A percentile compares a stretch with the other conserved stretches of the same genome.
phyloP scores from a whole-genome alignment of 2,888 invertebrate species.

The Silvanus unidentatus region DNA sequence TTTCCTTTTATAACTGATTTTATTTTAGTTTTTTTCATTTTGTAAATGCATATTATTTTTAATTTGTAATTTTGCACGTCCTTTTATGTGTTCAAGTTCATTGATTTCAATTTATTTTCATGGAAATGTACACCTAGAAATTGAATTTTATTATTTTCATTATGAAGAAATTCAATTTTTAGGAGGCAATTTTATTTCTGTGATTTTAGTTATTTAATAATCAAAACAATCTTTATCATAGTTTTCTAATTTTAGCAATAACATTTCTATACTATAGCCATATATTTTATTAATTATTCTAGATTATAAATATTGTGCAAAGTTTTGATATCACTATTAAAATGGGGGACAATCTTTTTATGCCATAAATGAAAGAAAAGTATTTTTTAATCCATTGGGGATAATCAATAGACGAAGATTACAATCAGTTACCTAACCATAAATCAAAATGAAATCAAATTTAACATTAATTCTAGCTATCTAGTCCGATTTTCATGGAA shows the following conservation, averaged over 20 bases:
- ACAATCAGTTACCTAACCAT: too few species aligned
- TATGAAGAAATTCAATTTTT: slow-evolving; percentile 12
- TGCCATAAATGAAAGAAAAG: too few species aligned
- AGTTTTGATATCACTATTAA: slow-evolving; percentile 15
- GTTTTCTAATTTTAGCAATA: slow-evolving; percentile 8
- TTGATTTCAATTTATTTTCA: slow-evolving; percentile 11
- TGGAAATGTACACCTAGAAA: slow-evolving; percentile 12
- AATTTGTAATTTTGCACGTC: slow-evolving; percentile 18
- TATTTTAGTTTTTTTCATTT: slow-evolving; percentile 9
- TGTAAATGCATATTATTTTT: slow-evolving; percentile 11
- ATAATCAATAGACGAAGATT: too few species aligned
- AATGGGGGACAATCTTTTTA: too few species aligned
- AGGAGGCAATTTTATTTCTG: slow-evolving; percentile 12
- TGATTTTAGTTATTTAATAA: slow-evolving; percentile 18
- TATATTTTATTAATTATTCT: too few species aligned
- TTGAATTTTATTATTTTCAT: slow-evolving; percentile 14
- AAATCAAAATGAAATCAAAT: too few species aligned
- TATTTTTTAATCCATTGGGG: too few species aligned
- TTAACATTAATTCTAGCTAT: too few species aligned
- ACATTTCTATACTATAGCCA: too few species aligned
- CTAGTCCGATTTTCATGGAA: too few species aligned
- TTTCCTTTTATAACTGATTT: too few species aligned
- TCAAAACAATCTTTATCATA: slow-evolving; percentile 11
- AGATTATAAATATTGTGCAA: slow-evolving; percentile 5
- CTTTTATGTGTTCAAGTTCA: slow-evolving; percentile 19